A percentile compares a stretch with the other conserved stretches of the same genome.
Conservation (phyloP, 2,113 vertebrate species). For the Orycteropus afer region DNA sequence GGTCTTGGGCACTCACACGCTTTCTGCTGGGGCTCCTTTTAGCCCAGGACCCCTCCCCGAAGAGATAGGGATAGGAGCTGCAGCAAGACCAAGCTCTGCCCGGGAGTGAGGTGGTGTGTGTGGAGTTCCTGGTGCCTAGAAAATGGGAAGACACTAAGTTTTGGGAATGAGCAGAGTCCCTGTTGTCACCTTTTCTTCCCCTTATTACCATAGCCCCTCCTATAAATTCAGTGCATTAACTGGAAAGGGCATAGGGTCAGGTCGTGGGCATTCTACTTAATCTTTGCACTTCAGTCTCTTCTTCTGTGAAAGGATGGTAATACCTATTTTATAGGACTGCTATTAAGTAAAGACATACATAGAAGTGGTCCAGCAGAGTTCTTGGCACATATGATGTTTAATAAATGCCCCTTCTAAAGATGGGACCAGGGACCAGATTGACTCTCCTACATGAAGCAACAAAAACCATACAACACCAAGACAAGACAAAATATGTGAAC, state of each 20-base stretch:
- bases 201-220: not conserved
- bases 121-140: not conserved
- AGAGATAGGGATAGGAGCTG: no score
- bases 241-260: not conserved
- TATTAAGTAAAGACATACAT: not conserved
- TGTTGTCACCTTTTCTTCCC: not conserved
- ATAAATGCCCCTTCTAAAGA: not conserved
- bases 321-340: no score
- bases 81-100: not conserved
- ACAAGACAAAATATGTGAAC: not conserved
- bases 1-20: not conserved
- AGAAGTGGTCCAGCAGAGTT: not conserved
- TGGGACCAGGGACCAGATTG: not conserved
- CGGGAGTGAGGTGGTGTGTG: not conserved
- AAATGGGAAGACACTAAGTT: no score
- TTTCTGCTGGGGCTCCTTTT: not conserved
- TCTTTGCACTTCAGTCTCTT: not conserved
- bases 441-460: not conserved
- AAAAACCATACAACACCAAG: not conserved
- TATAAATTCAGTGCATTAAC: not conserved
- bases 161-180: not conserved
- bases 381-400: not conserved
- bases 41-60: no score
- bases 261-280: not conserved
- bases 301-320: not conserved